Conservation (phyloP, 2,113 vertebrate genomes). For the cat (Felis catus) region DNA sequence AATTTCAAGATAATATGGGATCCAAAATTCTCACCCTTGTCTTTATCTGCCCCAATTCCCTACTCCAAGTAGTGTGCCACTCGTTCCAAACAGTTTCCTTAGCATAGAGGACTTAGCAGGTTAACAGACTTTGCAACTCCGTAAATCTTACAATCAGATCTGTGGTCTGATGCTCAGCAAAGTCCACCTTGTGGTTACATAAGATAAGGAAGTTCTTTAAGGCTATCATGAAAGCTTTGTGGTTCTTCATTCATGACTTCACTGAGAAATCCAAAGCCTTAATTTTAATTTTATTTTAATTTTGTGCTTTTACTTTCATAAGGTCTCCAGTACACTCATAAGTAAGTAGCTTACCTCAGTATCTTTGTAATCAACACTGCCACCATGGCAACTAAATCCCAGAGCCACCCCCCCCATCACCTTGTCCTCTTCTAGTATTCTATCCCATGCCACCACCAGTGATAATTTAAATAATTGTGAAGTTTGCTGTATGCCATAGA, state of each 20-base stretch:
- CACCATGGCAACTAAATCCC: neutral
- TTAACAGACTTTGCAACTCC: neutral
- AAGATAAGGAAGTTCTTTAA: neutral
- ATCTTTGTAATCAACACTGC: neutral
- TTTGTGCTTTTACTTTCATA: neutral
- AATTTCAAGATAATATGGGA: neutral
- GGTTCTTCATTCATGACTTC: neutral
- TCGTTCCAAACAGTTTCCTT: neutral
- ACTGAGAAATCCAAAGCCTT: neutral
- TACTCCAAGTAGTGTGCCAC: neutral
- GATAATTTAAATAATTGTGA: neutral
- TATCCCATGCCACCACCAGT: neutral
- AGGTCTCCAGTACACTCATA: neutral
- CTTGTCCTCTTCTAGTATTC: neutral
- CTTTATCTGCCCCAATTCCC: neutral
- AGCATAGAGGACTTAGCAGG: neutral
- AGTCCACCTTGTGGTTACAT: neutral
- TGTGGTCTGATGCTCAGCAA: neutral
- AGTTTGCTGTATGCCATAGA: neutral
- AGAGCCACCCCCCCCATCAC: neutral
- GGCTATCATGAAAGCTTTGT: neutral
- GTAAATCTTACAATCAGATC: neutral
- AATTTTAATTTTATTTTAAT: neutral
- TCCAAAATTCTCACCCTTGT: neutral
- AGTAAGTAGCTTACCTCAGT: neutral